Conservation (phyloP, 1,140 invertebrate species). For the Elymnias hypermnestra region DNA sequence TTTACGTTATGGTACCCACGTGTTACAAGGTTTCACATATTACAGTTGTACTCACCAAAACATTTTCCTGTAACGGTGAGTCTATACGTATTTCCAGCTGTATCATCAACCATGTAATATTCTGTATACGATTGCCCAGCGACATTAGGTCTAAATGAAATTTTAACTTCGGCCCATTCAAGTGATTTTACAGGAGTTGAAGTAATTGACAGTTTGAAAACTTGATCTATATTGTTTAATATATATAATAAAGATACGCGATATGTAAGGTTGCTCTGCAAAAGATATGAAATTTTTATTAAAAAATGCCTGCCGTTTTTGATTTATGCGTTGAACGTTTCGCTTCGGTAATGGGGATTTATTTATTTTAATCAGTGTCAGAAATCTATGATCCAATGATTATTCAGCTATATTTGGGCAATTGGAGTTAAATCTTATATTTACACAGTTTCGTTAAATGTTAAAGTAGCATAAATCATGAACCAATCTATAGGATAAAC, state of each 20-base stretch:
- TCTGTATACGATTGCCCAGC: slow-evolving; percentile 51
- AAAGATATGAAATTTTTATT: neutral
- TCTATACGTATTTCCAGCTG: slow-evolving; percentile 42
- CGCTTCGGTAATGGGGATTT: no score
- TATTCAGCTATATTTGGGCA: no score
- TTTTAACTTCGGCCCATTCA: slow-evolving; percentile 35
- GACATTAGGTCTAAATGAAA: slow-evolving; percentile 45
- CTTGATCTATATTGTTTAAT: slow-evolving; percentile 48
- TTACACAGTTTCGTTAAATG: no score
- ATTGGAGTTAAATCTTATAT: no score
- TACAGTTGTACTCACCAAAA: slow-evolving; percentile 35
- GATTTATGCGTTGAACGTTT: no score
- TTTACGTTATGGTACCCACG: no score
- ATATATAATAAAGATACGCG: slow-evolving; percentile 49
- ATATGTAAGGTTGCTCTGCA: slow-evolving; percentile 49
- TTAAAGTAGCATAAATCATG: no score
- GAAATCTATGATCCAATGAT: no score
- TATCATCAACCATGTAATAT: slow-evolving; percentile 58
- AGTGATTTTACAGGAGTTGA: slow-evolving; percentile 37
- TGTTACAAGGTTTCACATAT: no score
- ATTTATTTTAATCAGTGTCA: no score
- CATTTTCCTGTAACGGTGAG: slow-evolving; percentile 54
- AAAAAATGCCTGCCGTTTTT: no score
- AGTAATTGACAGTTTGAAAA: slow-evolving; percentile 50
- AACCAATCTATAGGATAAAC: no score